Conservation (phyloP, 1,140 invertebrate genomes). For the Scaptodrosophila lebanonensis region DNA sequence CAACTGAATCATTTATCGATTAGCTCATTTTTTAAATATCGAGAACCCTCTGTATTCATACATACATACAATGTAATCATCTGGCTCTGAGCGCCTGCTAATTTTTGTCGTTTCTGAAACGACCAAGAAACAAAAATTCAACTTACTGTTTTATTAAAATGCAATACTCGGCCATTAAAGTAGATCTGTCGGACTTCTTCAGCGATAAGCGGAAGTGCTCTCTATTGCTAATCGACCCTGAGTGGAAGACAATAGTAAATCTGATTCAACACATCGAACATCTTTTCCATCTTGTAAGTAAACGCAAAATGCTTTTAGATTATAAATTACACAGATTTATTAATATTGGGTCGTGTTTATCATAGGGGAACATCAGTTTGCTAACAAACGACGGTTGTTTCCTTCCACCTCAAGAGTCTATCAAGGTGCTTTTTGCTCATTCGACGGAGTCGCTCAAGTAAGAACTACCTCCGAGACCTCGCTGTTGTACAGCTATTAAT, state of each 20-base stretch:
- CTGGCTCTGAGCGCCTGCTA: no score
- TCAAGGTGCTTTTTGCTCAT: constrained; percentile 38
- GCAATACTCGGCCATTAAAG: constrained; percentile 42
- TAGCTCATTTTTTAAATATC: no score
- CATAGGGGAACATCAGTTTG: constrained; percentile 39
- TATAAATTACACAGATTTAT: background rate
- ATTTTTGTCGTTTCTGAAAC: no score
- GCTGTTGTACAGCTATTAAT: background rate
- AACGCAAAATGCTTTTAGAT: background rate
- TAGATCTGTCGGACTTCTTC: constrained; percentile 54
- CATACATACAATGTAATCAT: no score
- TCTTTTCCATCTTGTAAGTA: constrained; percentile 37
- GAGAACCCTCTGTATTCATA: no score
- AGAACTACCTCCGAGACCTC: no score
- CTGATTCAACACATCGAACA: constrained; percentile 55
- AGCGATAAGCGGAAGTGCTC: constrained; percentile 35
- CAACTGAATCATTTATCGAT: no score
- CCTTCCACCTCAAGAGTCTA: constrained; percentile 49
- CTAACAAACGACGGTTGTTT: constrained; percentile 50
- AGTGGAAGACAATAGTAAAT: constrained; percentile 45
- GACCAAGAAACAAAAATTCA: no score
- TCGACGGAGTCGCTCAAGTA: constrained; percentile 36
- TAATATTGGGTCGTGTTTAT: background rate
- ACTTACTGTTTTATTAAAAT: constrained; percentile 24
- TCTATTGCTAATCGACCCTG: constrained; percentile 31